phyloP scores from a whole-genome alignment of 2,888 invertebrate genomes.

The Epistrophe eligans region DNA sequence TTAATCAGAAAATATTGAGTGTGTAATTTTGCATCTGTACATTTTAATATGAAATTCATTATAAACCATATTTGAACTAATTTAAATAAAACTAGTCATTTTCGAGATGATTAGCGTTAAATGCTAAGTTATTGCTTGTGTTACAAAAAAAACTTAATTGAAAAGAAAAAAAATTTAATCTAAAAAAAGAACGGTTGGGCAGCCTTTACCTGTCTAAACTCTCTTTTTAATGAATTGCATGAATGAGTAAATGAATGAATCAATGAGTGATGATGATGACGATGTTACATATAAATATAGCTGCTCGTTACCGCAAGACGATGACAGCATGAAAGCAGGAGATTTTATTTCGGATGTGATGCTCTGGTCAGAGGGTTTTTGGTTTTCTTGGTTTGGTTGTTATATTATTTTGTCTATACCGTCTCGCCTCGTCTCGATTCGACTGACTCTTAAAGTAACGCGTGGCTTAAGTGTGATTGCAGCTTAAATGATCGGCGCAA shows the following conservation, averaged over 20 bases:
- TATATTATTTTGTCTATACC: neutral
- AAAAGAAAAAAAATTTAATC: too few relatives aligned
- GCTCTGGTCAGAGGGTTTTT: slow-evolving; percentile 44
- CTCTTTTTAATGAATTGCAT: slow-evolving; percentile 64
- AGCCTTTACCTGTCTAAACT: neutral
- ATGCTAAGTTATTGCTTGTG: neutral
- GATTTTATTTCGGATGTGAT: slow-evolving; percentile 6
- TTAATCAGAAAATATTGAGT: too few relatives aligned
- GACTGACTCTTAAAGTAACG: slow-evolving; percentile 48
- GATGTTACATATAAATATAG: slow-evolving; percentile 46
- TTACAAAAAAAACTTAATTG: neutral
- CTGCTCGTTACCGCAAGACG: slow-evolving; percentile 57
- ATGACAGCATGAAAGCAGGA: slow-evolving; percentile 48
- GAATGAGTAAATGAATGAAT: slow-evolving; percentile 71
- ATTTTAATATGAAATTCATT: too few relatives aligned
- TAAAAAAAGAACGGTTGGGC: neutral
- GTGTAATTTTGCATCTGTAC: too few relatives aligned
- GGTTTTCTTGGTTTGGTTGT: slow-evolving; percentile 2
- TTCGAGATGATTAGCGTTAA: too few relatives aligned
- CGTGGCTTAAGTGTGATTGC: slow-evolving; percentile 66
- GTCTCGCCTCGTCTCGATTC: slow-evolving; percentile 20
- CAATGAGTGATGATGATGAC: slow-evolving; percentile 67
- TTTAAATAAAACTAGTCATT: too few relatives aligned
- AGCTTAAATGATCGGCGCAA: slow-evolving; percentile 69
- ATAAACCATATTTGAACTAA: too few relatives aligned